A percentile compares a stretch with the other conserved stretches of the same genome.
These are phyloP conservation scores for Vollenhovia emeryi DNA, from an alignment of 1,140 invertebrate genomes.

Conservation along the genomic window DNA sequence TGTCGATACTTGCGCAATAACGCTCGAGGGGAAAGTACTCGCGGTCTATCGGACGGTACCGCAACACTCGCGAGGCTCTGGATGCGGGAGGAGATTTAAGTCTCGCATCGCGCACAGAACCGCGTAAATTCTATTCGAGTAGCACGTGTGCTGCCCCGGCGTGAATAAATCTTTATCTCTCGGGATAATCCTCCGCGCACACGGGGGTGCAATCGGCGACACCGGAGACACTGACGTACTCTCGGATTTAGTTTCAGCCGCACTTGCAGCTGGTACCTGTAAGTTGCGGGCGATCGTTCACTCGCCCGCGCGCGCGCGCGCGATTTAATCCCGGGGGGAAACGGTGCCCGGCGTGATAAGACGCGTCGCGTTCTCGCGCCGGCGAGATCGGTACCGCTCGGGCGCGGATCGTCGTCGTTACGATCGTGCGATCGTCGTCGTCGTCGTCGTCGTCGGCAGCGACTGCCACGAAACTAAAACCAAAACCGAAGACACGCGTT, in stretches of 20 bases:
- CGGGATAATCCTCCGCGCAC: background rate
- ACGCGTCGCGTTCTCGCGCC: background rate
- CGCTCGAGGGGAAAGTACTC: background rate
- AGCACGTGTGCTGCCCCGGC: background rate
- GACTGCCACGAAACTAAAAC: conserved; percentile 80
- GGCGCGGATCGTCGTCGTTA: conserved; percentile 52
- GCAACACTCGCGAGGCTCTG: background rate
- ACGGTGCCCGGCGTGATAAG: background rate
- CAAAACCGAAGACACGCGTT: conserved; percentile 80
- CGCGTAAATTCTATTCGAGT: conserved; percentile 28
- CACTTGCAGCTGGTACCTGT: background rate
- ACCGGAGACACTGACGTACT: conserved; percentile 26
- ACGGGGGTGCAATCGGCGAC: background rate
- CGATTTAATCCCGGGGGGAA: conserved; percentile 2
- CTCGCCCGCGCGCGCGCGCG: background rate
- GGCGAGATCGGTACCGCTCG: background rate
- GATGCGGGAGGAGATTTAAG: background rate
- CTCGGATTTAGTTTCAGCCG: conserved; percentile 32
- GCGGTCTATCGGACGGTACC: background rate
- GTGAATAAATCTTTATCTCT: conserved; percentile 20
- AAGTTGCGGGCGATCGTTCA: background rate
- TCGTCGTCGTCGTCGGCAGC: conserved; percentile 66
- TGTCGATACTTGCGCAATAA: background rate
- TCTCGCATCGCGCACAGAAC: background rate
- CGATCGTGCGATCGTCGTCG: conserved; percentile 52